Evolutionary conservation across 2,888 invertebrate species (phyloP).

Genomic region (Noctua janthe): DNA sequence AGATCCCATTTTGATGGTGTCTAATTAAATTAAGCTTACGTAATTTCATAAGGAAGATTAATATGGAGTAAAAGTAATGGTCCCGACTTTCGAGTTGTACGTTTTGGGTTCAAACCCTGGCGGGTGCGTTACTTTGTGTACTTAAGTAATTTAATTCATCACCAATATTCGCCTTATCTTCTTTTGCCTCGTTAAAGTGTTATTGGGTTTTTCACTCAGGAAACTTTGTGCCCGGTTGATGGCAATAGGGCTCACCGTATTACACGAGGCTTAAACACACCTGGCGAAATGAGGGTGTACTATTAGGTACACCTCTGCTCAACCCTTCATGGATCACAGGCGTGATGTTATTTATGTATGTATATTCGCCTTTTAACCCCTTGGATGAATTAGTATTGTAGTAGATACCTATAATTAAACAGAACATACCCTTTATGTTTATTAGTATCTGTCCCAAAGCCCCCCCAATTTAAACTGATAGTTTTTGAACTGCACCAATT

Average conservation of each 20-base stretch:
- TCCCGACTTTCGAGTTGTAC: neutral
- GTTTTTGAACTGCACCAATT: constrained; percentile 53
- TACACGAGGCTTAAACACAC: too few relatives aligned
- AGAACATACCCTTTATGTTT: neutral
- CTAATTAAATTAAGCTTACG: neutral
- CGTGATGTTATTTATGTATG: too few relatives aligned
- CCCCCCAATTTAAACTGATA: constrained; percentile 52
- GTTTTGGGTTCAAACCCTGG: neutral
- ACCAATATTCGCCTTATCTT: neutral
- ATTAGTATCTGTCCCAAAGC: constrained; percentile 23
- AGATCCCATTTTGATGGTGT: neutral
- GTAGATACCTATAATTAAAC: neutral
- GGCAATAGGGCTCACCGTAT: too few relatives aligned
- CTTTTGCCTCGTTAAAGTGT: too few relatives aligned
- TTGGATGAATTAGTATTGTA: neutral
- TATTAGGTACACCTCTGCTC: too few relatives aligned
- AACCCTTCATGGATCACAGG: too few relatives aligned
- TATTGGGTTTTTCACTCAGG: too few relatives aligned
- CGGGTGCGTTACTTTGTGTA: neutral
- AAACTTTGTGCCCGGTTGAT: too few relatives aligned
- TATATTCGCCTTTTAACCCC: neutral
- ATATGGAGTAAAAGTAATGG: neutral
- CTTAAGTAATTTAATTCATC: neutral
- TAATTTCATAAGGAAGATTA: neutral
- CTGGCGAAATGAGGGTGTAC: too few relatives aligned